phyloP scores from a whole-genome alignment of 2,888 invertebrate genomes.

The Saturnia pavonia region DNA sequence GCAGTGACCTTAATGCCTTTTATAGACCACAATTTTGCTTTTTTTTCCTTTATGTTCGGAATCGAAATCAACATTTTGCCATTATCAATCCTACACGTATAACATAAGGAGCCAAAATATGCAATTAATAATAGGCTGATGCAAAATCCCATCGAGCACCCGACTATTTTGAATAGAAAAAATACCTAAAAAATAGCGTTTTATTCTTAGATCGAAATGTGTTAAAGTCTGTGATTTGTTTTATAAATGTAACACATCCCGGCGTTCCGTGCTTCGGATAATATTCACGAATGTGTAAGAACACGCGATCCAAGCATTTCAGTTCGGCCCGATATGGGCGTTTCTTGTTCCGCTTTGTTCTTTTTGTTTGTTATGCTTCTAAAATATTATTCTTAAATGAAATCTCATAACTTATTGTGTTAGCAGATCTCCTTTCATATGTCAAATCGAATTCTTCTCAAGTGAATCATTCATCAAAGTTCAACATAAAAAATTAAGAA shows the following conservation, averaged over 20 bases:
- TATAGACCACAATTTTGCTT: too few species aligned
- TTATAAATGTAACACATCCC: slow-evolving; percentile 14
- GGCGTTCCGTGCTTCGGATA: slow-evolving; percentile 17
- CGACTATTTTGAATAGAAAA: too few species aligned
- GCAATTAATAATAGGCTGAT: too few species aligned
- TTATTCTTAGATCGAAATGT: slow-evolving; percentile 15
- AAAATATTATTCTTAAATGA: slow-evolving; percentile 4
- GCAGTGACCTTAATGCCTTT: too few species aligned
- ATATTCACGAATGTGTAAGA: slow-evolving; percentile 22
- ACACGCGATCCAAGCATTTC: slow-evolving; percentile 27
- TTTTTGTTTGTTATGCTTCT: slow-evolving; percentile 17
- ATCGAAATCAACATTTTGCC: too few species aligned
- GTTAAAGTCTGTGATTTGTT: neutral
- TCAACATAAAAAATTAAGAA: too few species aligned
- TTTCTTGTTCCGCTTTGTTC: slow-evolving; percentile 18
- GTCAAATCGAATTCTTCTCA: neutral
- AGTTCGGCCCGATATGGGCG: slow-evolving; percentile 9
- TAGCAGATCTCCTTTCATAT: neutral
- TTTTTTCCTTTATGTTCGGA: too few species aligned
- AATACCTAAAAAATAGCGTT: neutral
- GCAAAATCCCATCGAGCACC: too few species aligned
- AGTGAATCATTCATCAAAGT: too few species aligned
- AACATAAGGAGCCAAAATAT: too few species aligned
- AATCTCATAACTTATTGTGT: neutral
- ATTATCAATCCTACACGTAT: too few species aligned